These are phyloP conservation scores for Mactra quadrangularis DNA, from an alignment of 1,140 invertebrate species.

Conservation along the genomic window DNA sequence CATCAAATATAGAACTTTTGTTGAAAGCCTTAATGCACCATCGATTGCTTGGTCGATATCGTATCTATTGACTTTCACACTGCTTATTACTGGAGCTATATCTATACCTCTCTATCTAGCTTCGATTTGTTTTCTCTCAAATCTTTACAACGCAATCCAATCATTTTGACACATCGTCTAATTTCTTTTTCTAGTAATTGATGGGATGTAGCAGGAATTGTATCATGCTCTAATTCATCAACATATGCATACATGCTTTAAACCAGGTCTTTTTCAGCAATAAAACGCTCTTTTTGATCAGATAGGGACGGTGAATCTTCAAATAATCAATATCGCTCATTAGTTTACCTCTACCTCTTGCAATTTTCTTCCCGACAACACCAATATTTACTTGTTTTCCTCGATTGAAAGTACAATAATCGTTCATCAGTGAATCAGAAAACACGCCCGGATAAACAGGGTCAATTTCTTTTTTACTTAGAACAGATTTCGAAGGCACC, in stretches of 20 bases:
- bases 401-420: constrained; percentile 1
- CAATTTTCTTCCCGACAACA: constrained; percentile 20
- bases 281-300: background rate
- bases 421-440: background rate
- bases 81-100: constrained; percentile 29
- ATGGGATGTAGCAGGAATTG: background rate
- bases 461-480: constrained; percentile 12
- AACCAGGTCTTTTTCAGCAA: background rate
- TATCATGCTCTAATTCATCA: background rate
- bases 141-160: background rate
- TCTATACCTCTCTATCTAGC: background rate
- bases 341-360: constrained; percentile 25
- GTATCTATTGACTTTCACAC: constrained; percentile 27
- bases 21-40: background rate
- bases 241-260: background rate
- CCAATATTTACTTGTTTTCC: constrained; percentile 2
- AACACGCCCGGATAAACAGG: constrained; percentile 18
- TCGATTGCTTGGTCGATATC: constrained; percentile 21
- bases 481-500: background rate
- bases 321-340: constrained; percentile 35
- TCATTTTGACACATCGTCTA: background rate
- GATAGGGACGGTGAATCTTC: background rate
- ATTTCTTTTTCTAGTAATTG: background rate
- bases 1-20: background rate
- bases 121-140: background rate